phyloP scores from a whole-genome alignment of 2,113 vertebrate species.

The Vulpes ferrilata region DNA sequence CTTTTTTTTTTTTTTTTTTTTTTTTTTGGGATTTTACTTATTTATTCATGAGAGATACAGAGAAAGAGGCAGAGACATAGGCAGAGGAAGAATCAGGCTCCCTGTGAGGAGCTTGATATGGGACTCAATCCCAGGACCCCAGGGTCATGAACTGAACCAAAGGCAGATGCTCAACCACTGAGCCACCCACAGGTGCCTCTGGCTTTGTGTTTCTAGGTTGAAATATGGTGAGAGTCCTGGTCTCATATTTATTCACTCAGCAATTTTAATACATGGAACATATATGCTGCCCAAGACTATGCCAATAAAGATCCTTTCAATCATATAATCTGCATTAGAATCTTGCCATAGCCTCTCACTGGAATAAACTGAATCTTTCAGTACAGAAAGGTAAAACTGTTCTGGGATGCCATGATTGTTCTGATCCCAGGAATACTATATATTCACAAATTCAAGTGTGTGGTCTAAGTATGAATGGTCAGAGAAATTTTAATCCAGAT shows the following conservation, averaged over 20 bases:
- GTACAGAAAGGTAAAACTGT: neutral
- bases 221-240: neutral
- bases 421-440: neutral
- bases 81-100: no score
- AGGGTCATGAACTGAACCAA: no score
- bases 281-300: neutral
- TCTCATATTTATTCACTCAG: neutral
- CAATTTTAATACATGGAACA: neutral
- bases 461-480: neutral
- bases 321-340: neutral
- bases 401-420: neutral
- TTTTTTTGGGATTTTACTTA: no score
- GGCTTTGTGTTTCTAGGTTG: neutral
- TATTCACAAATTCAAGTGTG: neutral
- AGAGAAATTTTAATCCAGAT: neutral
- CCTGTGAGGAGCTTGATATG: no score
- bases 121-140: no score
- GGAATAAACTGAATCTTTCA: neutral
- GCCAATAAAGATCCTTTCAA: neutral
- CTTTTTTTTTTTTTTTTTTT: no score
- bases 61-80: no score
- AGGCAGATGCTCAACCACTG: no score
- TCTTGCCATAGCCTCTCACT: neutral
- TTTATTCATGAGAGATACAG: no score
- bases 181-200: no score